phyloP scores from a whole-genome alignment of 2,888 invertebrate species.

The Amblyjoppa proteus region DNA sequence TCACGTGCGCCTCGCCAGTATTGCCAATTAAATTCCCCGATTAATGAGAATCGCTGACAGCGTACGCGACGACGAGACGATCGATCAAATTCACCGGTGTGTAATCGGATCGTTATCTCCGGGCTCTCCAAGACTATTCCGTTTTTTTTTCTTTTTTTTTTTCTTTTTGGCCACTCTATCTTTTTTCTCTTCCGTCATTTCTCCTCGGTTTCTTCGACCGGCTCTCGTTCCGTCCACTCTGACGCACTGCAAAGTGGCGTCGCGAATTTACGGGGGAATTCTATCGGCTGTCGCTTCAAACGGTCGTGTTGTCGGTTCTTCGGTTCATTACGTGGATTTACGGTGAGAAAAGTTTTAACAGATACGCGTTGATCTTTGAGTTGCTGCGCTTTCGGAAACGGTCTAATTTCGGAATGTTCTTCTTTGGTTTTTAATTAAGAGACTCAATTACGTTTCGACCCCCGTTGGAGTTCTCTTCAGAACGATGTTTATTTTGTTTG shows the following conservation, averaged over 20 bases:
- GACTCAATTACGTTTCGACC: too few relatives aligned
- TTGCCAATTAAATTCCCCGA: slow-evolving; percentile 61
- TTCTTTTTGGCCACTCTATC: not conserved
- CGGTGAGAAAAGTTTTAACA: too few relatives aligned
- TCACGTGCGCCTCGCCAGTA: slow-evolving; percentile 10
- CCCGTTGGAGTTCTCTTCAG: too few relatives aligned
- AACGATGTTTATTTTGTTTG: too few relatives aligned
- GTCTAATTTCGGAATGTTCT: too few relatives aligned
- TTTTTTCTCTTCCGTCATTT: slow-evolving; percentile 5
- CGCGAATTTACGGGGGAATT: too few relatives aligned
- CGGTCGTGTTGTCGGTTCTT: too few relatives aligned
- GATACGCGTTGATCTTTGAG: too few relatives aligned
- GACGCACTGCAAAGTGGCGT: slow-evolving; percentile 1
- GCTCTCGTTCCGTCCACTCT: not conserved
- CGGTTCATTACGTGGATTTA: too few relatives aligned
- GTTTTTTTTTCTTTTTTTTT: slow-evolving; percentile 11
- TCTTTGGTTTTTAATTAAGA: too few relatives aligned
- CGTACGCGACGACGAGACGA: slow-evolving; percentile 26
- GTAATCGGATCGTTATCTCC: slow-evolving; percentile 52
- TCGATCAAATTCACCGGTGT: slow-evolving; percentile 54
- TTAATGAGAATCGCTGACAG: slow-evolving; percentile 57
- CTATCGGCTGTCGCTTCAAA: too few relatives aligned
- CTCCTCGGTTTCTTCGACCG: not conserved
- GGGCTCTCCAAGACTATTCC: slow-evolving; percentile 29
- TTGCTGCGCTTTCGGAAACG: too few relatives aligned